These are phyloP conservation scores for Thunnus albacares DNA, from an alignment of 2,797 vertebrate species.

Conservation along the genomic window DNA sequence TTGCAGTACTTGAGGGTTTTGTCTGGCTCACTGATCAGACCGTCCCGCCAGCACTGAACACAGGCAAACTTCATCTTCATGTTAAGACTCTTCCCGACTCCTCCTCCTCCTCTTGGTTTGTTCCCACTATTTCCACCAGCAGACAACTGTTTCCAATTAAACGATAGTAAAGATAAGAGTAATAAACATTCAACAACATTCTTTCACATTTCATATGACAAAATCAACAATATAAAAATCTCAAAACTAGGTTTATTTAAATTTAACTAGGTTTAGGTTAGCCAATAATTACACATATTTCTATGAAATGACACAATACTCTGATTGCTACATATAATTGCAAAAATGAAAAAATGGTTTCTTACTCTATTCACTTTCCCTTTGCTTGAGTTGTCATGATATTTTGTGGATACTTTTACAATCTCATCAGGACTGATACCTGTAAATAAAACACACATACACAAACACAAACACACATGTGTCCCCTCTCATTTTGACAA, in stretches of 20 bases:
- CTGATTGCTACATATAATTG: background rate
- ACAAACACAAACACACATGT: slow-evolving; percentile 1
- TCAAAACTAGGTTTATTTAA: background rate
- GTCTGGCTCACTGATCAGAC: slow-evolving; percentile 92
- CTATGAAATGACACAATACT: background rate
- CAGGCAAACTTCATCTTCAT: slow-evolving; percentile 96
- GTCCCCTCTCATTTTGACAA: background rate
- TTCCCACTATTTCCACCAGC: slow-evolving; percentile 36
- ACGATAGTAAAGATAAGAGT: background rate
- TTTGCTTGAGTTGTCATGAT: slow-evolving; percentile 72
- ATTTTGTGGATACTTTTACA: slow-evolving; percentile 91
- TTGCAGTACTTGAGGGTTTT: slow-evolving; percentile 92
- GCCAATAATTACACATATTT: background rate
- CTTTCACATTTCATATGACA: background rate
- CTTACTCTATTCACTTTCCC: slow-evolving; percentile 70
- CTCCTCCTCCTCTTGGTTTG: slow-evolving; percentile 53
- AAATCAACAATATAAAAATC: background rate
- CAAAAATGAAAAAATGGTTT: background rate
- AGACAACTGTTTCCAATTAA: slow-evolving; percentile 23
- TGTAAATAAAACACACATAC: slow-evolving; percentile 65
- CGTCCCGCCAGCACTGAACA: slow-evolving; percentile 91
- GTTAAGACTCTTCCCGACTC: slow-evolving; percentile 78
- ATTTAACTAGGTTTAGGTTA: background rate
- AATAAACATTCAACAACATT: background rate
- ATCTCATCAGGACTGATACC: slow-evolving; percentile 93